These are phyloP conservation scores for Silurus meridionalis DNA, from an alignment of 2,113 vertebrate genomes.

Conservation along the genomic window DNA sequence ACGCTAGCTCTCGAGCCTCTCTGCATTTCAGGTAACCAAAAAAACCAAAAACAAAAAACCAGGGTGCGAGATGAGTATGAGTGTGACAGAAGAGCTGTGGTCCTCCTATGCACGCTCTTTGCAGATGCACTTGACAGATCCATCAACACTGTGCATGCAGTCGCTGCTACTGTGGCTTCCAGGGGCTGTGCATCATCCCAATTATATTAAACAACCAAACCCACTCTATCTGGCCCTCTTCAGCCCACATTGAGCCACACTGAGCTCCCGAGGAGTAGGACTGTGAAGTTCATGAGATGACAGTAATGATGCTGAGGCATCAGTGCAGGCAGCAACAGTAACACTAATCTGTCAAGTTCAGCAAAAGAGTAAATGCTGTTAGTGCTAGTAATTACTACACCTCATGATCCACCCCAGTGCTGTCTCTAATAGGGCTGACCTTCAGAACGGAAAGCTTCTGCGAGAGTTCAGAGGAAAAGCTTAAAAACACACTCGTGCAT, in stretches of 20 bases:
- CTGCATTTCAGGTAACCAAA: not conserved
- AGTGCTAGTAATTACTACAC: conserved; percentile 44
- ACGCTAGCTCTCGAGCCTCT: not conserved
- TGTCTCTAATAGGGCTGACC: conserved; percentile 33
- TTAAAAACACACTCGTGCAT: not conserved
- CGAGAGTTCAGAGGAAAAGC: conserved; percentile 1
- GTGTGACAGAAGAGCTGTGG: conserved; percentile 5
- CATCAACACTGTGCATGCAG: conserved; percentile 45
- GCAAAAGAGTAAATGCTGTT: conserved; percentile 46
- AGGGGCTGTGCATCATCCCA: conserved; percentile 41
- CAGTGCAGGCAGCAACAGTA: conserved; percentile 8
- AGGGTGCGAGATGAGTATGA: conserved; percentile 5
- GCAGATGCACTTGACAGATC: conserved; percentile 47
- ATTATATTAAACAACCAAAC: conserved; percentile 40
- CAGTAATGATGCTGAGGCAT: conserved; percentile 36
- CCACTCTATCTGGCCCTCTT: conserved; percentile 14
- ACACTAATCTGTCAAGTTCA: conserved; percentile 37
- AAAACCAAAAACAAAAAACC: not conserved
- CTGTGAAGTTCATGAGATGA: conserved; percentile 28
- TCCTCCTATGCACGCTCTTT: conserved; percentile 9
- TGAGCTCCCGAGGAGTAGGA: not conserved
- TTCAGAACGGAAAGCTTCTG: conserved; percentile 30
- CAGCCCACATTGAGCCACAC: conserved; percentile 9
- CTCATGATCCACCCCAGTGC: conserved; percentile 23
- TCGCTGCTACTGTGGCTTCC: conserved; percentile 32